Conservation (phyloP, 30 jellyfish, hydroid and myxozoan genomes). For the Sanderia malayensis region DNA sequence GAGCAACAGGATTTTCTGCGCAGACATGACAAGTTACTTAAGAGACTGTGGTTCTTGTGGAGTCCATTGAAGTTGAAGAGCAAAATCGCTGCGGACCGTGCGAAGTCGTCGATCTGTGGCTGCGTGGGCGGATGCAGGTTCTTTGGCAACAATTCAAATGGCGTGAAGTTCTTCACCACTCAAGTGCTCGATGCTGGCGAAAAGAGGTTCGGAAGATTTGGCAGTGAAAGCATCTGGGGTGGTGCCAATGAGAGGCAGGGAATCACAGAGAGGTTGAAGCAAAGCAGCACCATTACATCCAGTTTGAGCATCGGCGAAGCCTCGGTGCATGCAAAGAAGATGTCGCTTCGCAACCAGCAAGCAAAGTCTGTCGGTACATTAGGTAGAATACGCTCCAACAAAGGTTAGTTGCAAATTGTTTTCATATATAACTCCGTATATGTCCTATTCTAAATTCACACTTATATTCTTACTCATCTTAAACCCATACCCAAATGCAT, state of each 20-base stretch:
- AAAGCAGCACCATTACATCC: slow-evolving; percentile 42
- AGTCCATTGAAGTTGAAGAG: slow-evolving; percentile 47
- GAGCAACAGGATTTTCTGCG: slow-evolving; percentile 68
- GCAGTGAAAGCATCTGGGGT: slow-evolving; percentile 99
- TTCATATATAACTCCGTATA: too few relatives aligned
- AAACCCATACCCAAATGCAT: too few relatives aligned
- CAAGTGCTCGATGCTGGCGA: slow-evolving; percentile 79
- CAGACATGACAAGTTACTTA: slow-evolving; percentile 68
- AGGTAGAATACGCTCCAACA: not conserved
- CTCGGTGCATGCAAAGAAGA: slow-evolving; percentile 11
- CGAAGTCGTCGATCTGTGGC: slow-evolving; percentile 77
- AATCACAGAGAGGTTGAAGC: slow-evolving; percentile 53
- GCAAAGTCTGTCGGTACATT: not conserved
- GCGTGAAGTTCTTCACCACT: slow-evolving; percentile 89
- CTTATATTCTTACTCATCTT: too few relatives aligned
- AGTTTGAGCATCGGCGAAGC: slow-evolving; percentile 54
- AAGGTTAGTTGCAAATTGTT: not conserved
- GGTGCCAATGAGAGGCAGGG: slow-evolving; percentile 77
- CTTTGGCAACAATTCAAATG: slow-evolving; percentile 90
- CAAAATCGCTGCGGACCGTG: slow-evolving; percentile 78
- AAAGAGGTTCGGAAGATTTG: slow-evolving; percentile 72
- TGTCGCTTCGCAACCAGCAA: not conserved
- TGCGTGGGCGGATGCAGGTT: slow-evolving; percentile 96
- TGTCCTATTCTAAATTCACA: too few relatives aligned
- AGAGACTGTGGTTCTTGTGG: slow-evolving; percentile 94